Conservation (phyloP, 2,113 vertebrate genomes). For the Gila orcuttii region DNA sequence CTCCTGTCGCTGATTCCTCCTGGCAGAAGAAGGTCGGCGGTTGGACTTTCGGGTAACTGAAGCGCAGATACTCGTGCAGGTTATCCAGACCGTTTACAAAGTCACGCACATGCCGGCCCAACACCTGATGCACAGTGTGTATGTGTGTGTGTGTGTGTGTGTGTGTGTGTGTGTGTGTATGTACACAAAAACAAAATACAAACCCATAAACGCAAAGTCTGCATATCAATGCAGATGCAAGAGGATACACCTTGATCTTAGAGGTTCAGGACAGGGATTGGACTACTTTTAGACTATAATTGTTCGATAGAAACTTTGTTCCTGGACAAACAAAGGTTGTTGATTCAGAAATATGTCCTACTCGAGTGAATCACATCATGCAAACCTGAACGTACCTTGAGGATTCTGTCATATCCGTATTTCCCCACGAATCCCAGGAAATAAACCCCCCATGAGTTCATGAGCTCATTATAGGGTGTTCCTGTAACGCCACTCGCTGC, state of each 20-base stretch:
- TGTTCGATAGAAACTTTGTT: too few species aligned
- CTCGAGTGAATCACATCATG: neutral
- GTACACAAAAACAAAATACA: neutral
- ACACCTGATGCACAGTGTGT: constrained; percentile 61
- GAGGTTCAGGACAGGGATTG: too few species aligned
- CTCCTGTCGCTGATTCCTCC: constrained; percentile 77
- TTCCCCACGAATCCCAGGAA: constrained; percentile 79
- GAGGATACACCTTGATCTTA: neutral
- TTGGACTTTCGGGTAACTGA: constrained; percentile 81
- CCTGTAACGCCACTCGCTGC: constrained; percentile 77
- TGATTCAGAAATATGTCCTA: neutral
- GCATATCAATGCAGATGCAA: neutral
- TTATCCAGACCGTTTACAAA: constrained; percentile 80
- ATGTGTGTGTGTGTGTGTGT: too few species aligned
- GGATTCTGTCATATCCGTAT: constrained; percentile 78
- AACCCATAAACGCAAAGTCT: neutral
- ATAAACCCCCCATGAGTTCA: constrained; percentile 81
- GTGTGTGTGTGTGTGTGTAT: too few species aligned
- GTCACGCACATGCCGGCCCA: constrained; percentile 75
- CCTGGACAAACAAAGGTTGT: neutral
- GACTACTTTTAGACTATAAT: too few species aligned
- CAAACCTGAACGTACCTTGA: constrained; percentile 66
- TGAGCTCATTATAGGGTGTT: constrained; percentile 78
- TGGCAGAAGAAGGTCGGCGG: constrained; percentile 81
- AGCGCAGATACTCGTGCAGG: constrained; percentile 78